Percentiles rank a stretch among this genome's conserved stretches.
phyloP scores from a whole-genome alignment of 2,888 invertebrate genomes.

The Ctena decussata region DNA sequence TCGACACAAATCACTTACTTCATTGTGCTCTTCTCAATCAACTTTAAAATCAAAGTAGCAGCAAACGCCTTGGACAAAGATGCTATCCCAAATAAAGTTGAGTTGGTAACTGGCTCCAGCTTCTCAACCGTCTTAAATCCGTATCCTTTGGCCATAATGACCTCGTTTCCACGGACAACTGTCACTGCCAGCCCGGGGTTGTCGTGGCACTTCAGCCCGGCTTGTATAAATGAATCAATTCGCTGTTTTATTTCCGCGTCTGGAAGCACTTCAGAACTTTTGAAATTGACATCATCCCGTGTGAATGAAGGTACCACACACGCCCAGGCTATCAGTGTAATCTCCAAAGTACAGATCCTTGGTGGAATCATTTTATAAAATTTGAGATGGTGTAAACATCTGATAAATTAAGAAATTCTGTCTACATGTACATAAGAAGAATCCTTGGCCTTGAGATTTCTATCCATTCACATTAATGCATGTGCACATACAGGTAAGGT shows the following conservation, averaged over 20 bases:
- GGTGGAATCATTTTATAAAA: too few relatives aligned
- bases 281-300: too few relatives aligned
- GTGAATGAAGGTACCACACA: too few relatives aligned
- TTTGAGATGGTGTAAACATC: too few relatives aligned
- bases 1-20: too few relatives aligned
- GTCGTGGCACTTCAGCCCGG: conserved; percentile 45
- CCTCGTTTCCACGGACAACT: conserved; percentile 62
- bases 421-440: too few relatives aligned
- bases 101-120: conserved; percentile 63
- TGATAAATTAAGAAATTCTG: too few relatives aligned
- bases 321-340: too few relatives aligned
- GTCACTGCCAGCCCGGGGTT: conserved; percentile 66
- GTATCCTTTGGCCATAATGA: conserved; percentile 61
- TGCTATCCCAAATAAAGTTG: conserved; percentile 71
- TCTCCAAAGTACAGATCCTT: too few relatives aligned
- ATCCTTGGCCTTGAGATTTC: too few relatives aligned
- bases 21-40: conserved; percentile 55
- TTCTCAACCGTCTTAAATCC: conserved; percentile 53
- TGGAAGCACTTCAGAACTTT: neutral
- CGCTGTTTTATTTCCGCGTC: neutral
- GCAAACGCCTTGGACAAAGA: conserved; percentile 73
- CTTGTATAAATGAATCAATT: conserved; percentile 28
- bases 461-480: too few relatives aligned
- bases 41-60: conserved; percentile 66
- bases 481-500: too few relatives aligned